Evolutionary conservation across 2,888 invertebrate species (phyloP).

Genomic region (Diogma glabrata): DNA sequence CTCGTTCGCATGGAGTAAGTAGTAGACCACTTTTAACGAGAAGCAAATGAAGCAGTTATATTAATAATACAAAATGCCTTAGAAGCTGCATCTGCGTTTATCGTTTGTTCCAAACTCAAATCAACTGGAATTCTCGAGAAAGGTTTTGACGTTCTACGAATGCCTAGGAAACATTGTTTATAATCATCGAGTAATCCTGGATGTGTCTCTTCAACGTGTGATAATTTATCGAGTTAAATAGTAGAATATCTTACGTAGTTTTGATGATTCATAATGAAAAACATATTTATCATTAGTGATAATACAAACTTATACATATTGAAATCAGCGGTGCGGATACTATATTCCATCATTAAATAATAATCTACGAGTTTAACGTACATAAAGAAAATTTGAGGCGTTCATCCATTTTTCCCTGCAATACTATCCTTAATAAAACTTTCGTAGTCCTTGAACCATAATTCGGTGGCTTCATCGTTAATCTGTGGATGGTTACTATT

Average conservation of each 20-base stretch:
- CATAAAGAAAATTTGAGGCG: neutral
- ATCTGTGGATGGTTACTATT: too few relatives aligned
- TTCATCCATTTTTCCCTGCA: too few relatives aligned
- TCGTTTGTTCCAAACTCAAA: neutral
- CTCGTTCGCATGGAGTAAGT: too few relatives aligned
- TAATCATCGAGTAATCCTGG: neutral
- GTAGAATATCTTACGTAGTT: neutral
- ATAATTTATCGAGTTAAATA: neutral
- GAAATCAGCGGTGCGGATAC: neutral
- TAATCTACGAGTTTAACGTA: neutral
- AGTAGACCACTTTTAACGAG: neutral
- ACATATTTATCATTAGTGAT: neutral
- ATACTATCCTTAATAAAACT: too few relatives aligned
- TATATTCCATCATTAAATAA: neutral
- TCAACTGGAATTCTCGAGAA: too few relatives aligned
- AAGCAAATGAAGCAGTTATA: neutral
- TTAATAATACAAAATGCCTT: too few relatives aligned
- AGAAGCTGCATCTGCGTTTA: too few relatives aligned
- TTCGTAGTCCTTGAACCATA: too few relatives aligned
- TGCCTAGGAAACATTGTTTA: neutral
- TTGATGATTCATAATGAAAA: neutral
- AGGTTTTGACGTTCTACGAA: neutral
- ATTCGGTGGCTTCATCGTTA: too few relatives aligned
- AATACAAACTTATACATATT: neutral
- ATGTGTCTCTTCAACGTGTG: neutral